Percentiles rank a stretch among this genome's conserved stretches.
Evolutionary conservation across 2,113 vertebrate genomes (phyloP).

Genomic region (Thunnus thynnus): DNA sequence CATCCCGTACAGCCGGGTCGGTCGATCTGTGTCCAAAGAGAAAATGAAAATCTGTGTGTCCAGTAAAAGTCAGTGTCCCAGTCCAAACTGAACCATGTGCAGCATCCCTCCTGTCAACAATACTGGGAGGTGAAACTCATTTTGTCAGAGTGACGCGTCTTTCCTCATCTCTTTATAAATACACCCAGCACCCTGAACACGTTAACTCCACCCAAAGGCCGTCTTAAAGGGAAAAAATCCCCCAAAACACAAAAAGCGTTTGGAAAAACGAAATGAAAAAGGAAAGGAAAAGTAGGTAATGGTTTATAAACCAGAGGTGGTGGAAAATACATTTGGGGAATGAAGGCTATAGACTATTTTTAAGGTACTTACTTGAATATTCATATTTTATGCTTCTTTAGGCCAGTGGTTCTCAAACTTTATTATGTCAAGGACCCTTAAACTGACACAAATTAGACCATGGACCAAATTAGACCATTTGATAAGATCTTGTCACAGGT

Average conservation of each 20-base stretch:
- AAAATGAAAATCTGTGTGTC: neutral
- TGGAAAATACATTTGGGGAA: neutral
- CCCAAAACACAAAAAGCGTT: neutral
- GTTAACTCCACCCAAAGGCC: constrained; percentile 62
- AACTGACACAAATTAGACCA: too few relatives aligned
- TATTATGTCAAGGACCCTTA: too few relatives aligned
- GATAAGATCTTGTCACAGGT: too few relatives aligned
- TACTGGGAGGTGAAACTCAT: constrained; percentile 53
- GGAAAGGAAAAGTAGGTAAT: neutral
- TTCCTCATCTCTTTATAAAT: constrained; percentile 72
- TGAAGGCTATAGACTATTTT: too few relatives aligned
- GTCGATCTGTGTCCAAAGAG: neutral
- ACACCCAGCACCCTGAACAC: constrained; percentile 31
- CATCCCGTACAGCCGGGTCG: constrained; percentile 5
- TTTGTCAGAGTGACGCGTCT: constrained; percentile 70
- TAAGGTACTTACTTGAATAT: neutral
- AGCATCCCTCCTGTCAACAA: constrained; percentile 70
- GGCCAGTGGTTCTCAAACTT: too few relatives aligned
- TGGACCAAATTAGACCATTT: too few relatives aligned
- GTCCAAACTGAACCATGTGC: constrained; percentile 68
- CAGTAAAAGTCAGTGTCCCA: neutral
- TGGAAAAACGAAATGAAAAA: neutral
- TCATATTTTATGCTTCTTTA: neutral
- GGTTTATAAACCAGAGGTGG: neutral
- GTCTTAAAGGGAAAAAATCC: constrained; percentile 60